These are phyloP conservation scores for Antechinus flavipes DNA, from an alignment of 2,113 vertebrate genomes.

Conservation along the genomic window DNA sequence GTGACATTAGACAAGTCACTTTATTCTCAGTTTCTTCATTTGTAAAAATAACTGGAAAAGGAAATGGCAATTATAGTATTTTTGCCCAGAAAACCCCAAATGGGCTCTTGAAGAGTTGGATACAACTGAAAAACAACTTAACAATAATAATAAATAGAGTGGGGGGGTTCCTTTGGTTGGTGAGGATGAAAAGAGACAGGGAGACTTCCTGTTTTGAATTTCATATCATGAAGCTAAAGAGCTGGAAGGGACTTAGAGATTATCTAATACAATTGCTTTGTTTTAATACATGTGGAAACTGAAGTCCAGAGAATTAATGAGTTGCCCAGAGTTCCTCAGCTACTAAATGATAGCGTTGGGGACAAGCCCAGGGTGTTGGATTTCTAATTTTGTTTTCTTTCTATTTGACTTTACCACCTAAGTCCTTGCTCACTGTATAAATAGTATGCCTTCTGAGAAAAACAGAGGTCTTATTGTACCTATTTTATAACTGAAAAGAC, in stretches of 20 bases:
- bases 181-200: neutral
- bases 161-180: neutral
- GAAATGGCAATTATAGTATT: neutral
- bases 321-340: neutral
- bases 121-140: neutral
- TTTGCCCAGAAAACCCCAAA: neutral
- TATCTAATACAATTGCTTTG: neutral
- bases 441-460: neutral
- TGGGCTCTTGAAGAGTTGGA: neutral
- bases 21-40: neutral
- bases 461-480: neutral
- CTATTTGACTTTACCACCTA: neutral
- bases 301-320: neutral
- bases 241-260: neutral
- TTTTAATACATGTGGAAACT: slow-evolving; percentile 5
- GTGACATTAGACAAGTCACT: neutral
- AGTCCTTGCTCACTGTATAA: neutral
- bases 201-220: neutral
- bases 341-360: neutral
- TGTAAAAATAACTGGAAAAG: neutral
- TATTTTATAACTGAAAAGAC: neutral
- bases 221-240: neutral
- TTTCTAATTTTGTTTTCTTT: neutral
- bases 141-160: neutral
- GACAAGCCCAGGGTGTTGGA: neutral